These are phyloP conservation scores for Megalopta genalis DNA, from an alignment of 1,140 invertebrate species.

Conservation along the genomic window DNA sequence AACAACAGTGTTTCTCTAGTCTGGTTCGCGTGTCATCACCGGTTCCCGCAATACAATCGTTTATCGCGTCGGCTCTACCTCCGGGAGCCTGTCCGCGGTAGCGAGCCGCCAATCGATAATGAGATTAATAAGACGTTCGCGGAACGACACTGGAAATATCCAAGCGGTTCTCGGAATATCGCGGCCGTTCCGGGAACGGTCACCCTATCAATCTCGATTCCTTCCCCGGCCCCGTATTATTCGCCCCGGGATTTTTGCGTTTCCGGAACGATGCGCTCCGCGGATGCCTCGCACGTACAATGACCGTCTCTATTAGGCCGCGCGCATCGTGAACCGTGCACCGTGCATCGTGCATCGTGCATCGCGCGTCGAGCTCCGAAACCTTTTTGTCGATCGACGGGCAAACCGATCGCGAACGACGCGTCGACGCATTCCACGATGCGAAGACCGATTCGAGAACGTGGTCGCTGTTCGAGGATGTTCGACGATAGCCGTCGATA, in stretches of 20 bases:
- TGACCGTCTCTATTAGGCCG: constrained; percentile 6
- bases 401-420: too few relatives aligned
- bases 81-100: background rate
- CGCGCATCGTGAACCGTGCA: too few relatives aligned
- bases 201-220: constrained; percentile 32
- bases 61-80: background rate
- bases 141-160: constrained; percentile 48
- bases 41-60: too few relatives aligned
- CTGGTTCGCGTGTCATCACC: too few relatives aligned
- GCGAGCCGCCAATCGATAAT: background rate
- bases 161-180: constrained; percentile 29
- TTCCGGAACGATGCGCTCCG: constrained; percentile 36
- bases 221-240: constrained; percentile 25
- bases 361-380: too few relatives aligned
- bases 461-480: too few relatives aligned
- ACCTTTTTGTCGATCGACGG: background rate
- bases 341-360: too few relatives aligned
- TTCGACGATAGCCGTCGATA: background rate
- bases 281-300: constrained; percentile 15
- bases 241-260: constrained; percentile 28
- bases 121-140: constrained; percentile 10
- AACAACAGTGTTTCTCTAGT: too few relatives aligned
- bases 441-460: too few relatives aligned
- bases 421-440: too few relatives aligned
- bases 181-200: constrained; percentile 26